Base-by-base conservation (phyloP, 2,888 invertebrate genomes). In the Anaspis maculata region DNA sequence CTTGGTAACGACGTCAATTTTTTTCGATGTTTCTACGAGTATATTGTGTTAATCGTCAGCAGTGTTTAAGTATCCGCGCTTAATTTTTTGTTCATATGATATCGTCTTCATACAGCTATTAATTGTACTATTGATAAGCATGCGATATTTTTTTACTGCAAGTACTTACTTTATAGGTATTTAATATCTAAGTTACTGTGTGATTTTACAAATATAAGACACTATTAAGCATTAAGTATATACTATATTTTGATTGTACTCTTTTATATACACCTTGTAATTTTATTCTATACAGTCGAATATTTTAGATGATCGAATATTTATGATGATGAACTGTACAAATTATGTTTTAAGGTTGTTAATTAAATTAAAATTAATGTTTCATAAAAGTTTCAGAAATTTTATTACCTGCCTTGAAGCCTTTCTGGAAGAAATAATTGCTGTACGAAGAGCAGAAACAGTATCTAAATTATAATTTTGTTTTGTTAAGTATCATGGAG, bases 281-380 rank as follows among this genome's bases (percentile, higher is more conserved):
- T n/a, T n/a, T n/a, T n/a, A n/a, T n/a, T n/a, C n/a, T n/a, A n/a
- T n/a, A n/a, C n/a, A n/a, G n/a, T n/a, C n/a, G n/a, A n/a, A n/a
- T n/a, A n/a, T n/a, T n/a, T n/a, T n/a, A n/a, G n/a, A n/a, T n/a
- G 4, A 13, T 27, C 7, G 4, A 27, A 12, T 27, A 27, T 27
- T 6, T 13, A 27, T 27, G 14, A 12, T 12, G 11, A 9, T 5
- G 5, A 7, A 10, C 10, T 42, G 44, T 48, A 46, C 41, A 45
- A 37, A 41, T 37, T 42, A 43, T 28, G 41, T n/a, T n/a, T n/a
- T 33, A 48, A 41, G 42, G 36, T 42, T 44, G 45, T 48, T 48
- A 34, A 44, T 27, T 21, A 37, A 37, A 37, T 37, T 25, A 37
- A 37, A 37, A 37, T 32, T 37, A 37, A 37, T 37, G 37, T 37